Conservation (phyloP, 2,888 invertebrate genomes). For the Mythimna albipuncta region DNA sequence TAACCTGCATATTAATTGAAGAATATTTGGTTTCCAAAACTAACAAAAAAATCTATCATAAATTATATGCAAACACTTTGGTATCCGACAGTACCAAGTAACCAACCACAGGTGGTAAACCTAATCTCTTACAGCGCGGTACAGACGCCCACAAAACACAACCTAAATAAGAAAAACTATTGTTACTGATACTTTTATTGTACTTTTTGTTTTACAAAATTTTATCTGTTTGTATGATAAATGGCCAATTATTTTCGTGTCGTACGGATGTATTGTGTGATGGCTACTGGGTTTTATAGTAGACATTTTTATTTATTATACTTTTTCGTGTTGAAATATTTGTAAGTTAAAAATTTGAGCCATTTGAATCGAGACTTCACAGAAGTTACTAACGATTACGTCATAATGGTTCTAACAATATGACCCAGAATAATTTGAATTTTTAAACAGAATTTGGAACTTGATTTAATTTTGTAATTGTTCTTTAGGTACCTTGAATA, state of each 20-base stretch:
- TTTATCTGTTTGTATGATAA: constrained; percentile 57
- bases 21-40: too few species aligned
- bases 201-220: constrained; percentile 61
- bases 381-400: constrained; percentile 6
- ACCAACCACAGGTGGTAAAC: constrained; percentile 54
- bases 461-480: not conserved
- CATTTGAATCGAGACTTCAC: constrained; percentile 12
- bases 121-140: constrained; percentile 45
- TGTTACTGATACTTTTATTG: constrained; percentile 52
- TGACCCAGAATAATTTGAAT: not conserved
- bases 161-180: constrained; percentile 54
- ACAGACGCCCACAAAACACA: constrained; percentile 54
- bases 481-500: not conserved
- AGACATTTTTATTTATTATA: constrained; percentile 2
- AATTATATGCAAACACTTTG: constrained; percentile 5
- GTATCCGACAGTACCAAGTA: constrained; percentile 24
- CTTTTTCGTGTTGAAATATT: constrained; percentile 10
- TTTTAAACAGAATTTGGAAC: not conserved
- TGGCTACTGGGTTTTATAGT: constrained; percentile 21
- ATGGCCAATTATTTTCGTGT: constrained; percentile 56
- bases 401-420: constrained; percentile 21
- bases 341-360: not conserved
- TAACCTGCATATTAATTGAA: too few species aligned
- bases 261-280: constrained; percentile 39
- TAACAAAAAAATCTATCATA: too few species aligned